Base-by-base conservation (phyloP, 2,797 vertebrate species). In the Lutjanus campechanus region DNA sequence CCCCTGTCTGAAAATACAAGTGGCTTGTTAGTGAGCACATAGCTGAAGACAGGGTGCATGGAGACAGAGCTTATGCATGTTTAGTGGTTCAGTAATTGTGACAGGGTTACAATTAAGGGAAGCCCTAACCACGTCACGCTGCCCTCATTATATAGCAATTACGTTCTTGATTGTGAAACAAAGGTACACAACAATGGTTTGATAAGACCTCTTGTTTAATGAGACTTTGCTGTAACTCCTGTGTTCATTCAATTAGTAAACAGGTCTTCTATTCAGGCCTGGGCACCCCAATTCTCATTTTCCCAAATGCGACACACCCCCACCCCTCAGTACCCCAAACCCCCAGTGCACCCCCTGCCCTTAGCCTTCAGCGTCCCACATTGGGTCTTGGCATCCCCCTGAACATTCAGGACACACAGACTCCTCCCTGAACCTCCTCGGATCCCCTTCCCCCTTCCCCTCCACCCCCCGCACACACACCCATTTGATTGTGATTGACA, bases 401-500 rank as follows among this genome's bases (percentile, higher is more conserved):
- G 85, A 91, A 93, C 92, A 93, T 92, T 92, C 90, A 87, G 90
- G 89, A 92, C 88, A 83, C 84, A 87, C 85, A 91, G 82, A 86
- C 91, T 90, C 86, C 90, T 90, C 90, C 95, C 85, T 89, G 82
- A 85, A 76, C 76, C 85, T 83, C 81, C 90, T 81, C 55, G 12
- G 74, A 83, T 79, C 73, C 86, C 70, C 73, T 55, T 60, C 16
- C 68, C 68, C 65, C 79, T 68, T 68, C 78, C 77, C 77, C 84
- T 64, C 69, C 77, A 74, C 65, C 62, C 76, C 84, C 49, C 54
- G 9, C 82, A 56, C 84, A 90, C 91, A 93, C 91, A 93, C 92
- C 86, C 94, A 92, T 95, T 95, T 95, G 95, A 96, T 95, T 95
- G 95, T 96, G 96, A 96, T 92, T 96, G 96, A 95, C 96, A 95